phyloP scores from a whole-genome alignment of 2,113 vertebrate species.

The Brachypteracias leptosomus region DNA sequence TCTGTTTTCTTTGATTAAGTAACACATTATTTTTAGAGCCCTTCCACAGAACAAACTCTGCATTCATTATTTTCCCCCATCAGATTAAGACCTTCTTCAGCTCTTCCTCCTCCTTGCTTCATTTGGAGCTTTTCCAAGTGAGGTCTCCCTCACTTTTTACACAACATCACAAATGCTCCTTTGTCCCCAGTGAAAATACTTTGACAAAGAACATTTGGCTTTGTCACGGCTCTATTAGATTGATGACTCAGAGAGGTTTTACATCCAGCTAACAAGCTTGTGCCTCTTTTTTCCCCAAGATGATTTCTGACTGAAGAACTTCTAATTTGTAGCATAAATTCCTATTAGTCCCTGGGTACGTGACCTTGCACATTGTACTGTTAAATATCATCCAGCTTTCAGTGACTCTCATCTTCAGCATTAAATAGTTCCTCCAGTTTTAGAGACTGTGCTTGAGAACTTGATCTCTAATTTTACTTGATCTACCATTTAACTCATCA shows the following conservation, averaged over 20 bases:
- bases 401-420: neutral
- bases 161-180: neutral
- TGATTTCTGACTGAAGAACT: neutral
- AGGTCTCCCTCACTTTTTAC: neutral
- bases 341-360: neutral
- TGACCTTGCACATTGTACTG: neutral
- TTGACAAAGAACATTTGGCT: neutral
- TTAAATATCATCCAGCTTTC: neutral
- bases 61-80: neutral
- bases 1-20: neutral
- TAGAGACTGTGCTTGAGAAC: neutral
- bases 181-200: neutral
- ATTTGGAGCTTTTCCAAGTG: neutral
- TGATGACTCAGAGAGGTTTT: neutral
- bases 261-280: neutral
- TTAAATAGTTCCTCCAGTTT: neutral
- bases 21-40: neutral
- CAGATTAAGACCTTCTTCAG: neutral
- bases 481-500: too few species aligned
- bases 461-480: neutral
- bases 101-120: neutral
- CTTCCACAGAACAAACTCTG: fast-evolving
- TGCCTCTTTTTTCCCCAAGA: neutral
- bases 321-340: neutral
- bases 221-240: neutral